Conservation (phyloP, 2,888 invertebrate genomes). For the Atethmia centrago region DNA sequence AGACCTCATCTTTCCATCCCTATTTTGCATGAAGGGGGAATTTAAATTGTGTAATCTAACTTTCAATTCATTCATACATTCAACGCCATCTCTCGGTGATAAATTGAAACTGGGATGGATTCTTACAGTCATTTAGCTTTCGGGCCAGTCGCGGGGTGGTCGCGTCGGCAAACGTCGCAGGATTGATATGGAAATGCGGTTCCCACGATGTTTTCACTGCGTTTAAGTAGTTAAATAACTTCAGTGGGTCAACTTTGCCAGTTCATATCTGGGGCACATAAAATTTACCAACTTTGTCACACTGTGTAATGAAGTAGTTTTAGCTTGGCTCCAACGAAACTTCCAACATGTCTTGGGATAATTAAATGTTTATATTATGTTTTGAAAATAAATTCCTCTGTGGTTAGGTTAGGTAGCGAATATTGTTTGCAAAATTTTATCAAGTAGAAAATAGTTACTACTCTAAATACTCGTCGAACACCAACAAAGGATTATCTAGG, state of each 20-base stretch:
- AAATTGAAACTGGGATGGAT: conserved; percentile 89
- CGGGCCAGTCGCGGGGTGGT: conserved; percentile 67
- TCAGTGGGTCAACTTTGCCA: conserved; percentile 58
- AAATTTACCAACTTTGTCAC: conserved; percentile 55
- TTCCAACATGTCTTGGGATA: conserved; percentile 45
- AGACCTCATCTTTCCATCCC: conserved; percentile 89
- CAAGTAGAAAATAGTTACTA: conserved; percentile 1
- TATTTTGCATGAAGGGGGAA: conserved; percentile 91
- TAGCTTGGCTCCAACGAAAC: conserved; percentile 46
- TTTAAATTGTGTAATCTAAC: conserved; percentile 91
- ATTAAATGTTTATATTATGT: conserved; percentile 43
- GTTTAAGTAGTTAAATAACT: conserved; percentile 60
- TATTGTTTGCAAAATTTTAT: conserved; percentile 23
- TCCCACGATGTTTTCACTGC: conserved; percentile 64
- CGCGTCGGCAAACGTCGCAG: conserved; percentile 64
- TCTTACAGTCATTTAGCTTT: conserved; percentile 85
- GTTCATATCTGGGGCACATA: conserved; percentile 57
- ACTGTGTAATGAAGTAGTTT: conserved; percentile 57
- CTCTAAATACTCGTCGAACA: neutral
- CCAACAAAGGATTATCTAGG: neutral
- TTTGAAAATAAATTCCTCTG: conserved; percentile 35
- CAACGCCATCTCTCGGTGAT: conserved; percentile 89
- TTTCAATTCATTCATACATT: conserved; percentile 91
- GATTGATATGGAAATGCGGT: conserved; percentile 77
- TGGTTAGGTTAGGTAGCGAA: conserved; percentile 8